phyloP scores from a whole-genome alignment of 2,888 invertebrate genomes.

The Chloroclysta siterata region DNA sequence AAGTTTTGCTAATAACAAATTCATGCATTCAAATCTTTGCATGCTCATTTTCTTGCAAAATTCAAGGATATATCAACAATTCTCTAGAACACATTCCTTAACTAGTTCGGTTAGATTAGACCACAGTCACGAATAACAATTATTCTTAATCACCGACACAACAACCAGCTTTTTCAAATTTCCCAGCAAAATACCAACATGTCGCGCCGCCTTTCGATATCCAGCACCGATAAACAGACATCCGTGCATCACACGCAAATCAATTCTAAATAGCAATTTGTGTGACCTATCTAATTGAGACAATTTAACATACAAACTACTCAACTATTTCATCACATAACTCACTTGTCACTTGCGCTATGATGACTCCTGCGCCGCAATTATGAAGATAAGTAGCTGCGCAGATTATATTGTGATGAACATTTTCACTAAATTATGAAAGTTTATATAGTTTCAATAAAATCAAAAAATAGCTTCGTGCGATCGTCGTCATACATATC shows the following conservation, averaged over 20 bases:
- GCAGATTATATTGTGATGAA: constrained; percentile 3
- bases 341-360: constrained; percentile 34
- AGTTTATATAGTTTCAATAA: constrained; percentile 20
- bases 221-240: constrained; percentile 33
- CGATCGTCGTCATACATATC: constrained; percentile 4
- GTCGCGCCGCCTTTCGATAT: constrained; percentile 3
- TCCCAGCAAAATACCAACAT: constrained; percentile 1
- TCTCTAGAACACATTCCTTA: too few relatives aligned
- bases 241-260: constrained; percentile 21
- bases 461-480: constrained; percentile 23
- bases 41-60: too few relatives aligned
- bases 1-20: too few relatives aligned
- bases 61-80: too few relatives aligned
- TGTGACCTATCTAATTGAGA: not conserved
- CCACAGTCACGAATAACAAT: not conserved
- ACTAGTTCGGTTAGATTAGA: not conserved
- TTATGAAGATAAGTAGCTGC: constrained; percentile 12
- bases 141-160: not conserved
- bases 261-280: constrained; percentile 22
- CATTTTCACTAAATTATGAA: constrained; percentile 10
- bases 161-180: not conserved
- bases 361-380: constrained; percentile 25
- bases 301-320: constrained; percentile 39
- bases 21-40: too few relatives aligned
- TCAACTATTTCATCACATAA: constrained; percentile 26